These are phyloP conservation scores for Battus philenor DNA, from an alignment of 1,140 invertebrate species.

Conservation along the genomic window DNA sequence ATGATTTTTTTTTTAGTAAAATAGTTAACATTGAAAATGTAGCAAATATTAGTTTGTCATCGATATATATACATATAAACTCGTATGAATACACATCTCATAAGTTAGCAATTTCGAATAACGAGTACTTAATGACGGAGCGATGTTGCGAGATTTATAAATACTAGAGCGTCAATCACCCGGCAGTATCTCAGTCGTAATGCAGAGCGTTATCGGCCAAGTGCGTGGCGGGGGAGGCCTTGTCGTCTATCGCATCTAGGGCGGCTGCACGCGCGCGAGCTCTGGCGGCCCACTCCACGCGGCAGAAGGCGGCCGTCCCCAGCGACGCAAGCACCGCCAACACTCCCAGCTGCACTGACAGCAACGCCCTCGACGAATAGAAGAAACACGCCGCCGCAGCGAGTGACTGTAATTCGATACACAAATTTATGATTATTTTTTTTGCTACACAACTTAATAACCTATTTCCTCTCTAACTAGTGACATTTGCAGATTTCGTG, in stretches of 20 bases:
- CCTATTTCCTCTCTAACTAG: too few relatives aligned
- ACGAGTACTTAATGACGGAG: too few relatives aligned
- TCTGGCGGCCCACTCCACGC: slow-evolving; percentile 82
- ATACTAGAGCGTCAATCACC: background rate
- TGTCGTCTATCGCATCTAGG: slow-evolving; percentile 44
- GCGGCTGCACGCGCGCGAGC: slow-evolving; percentile 41
- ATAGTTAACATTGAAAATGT: too few relatives aligned
- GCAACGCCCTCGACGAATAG: slow-evolving; percentile 86
- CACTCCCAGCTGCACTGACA: slow-evolving; percentile 89
- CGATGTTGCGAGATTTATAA: too few relatives aligned
- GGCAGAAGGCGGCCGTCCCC: slow-evolving; percentile 88
- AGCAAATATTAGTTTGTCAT: too few relatives aligned
- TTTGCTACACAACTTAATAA: too few relatives aligned
- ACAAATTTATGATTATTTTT: background rate
- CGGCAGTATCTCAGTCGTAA: slow-evolving; percentile 46
- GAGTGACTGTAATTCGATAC: slow-evolving; percentile 86
- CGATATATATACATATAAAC: too few relatives aligned
- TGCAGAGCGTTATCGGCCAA: slow-evolving; percentile 55
- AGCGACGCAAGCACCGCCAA: slow-evolving; percentile 83
- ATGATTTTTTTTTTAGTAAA: too few relatives aligned
- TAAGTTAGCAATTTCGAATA: too few relatives aligned
- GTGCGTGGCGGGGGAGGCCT: slow-evolving; percentile 41
- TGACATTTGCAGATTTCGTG: too few relatives aligned
- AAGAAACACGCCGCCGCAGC: slow-evolving; percentile 93
- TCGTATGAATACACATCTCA: too few relatives aligned